Evolutionary conservation across 2,888 invertebrate species (phyloP).

Genomic region (Exephanes ischioxanthus): DNA sequence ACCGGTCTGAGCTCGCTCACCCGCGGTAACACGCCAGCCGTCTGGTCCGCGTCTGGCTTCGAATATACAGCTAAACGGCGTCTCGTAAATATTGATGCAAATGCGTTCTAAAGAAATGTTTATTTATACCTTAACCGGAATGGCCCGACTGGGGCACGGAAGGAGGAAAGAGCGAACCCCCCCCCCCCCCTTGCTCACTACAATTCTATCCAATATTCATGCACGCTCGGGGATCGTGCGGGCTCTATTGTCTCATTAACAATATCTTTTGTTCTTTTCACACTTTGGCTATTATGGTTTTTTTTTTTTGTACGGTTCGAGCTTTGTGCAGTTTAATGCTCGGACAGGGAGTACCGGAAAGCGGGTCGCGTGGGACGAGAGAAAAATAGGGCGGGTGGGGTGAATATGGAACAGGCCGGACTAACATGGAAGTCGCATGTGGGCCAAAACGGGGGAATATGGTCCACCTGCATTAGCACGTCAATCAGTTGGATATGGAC

Average conservation of each 20-base stretch:
- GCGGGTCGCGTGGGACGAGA: no score
- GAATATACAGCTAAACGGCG: constrained; percentile 4
- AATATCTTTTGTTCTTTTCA: constrained; percentile 2
- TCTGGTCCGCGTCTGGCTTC: constrained; percentile 24
- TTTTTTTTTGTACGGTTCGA: not conserved
- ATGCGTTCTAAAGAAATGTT: constrained; percentile 26
- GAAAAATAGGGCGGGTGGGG: no score
- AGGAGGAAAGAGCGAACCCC: not conserved
- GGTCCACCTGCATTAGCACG: no score
- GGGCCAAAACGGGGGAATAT: no score
- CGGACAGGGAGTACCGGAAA: no score
- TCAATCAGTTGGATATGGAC: no score
- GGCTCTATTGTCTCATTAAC: constrained; percentile 31
- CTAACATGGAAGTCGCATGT: no score
- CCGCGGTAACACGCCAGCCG: constrained; percentile 1
- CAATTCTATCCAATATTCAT: not conserved
- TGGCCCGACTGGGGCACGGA: not conserved
- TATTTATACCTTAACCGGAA: constrained; percentile 38
- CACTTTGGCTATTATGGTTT: not conserved
- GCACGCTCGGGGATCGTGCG: not conserved
- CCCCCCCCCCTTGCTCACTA: not conserved
- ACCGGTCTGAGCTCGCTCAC: not conserved
- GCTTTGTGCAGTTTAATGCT: not conserved
- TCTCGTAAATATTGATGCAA: constrained; percentile 44
- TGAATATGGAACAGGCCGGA: no score